Evolutionary conservation across 2,888 invertebrate genomes (phyloP).

Genomic region (Athetis lepigone): DNA sequence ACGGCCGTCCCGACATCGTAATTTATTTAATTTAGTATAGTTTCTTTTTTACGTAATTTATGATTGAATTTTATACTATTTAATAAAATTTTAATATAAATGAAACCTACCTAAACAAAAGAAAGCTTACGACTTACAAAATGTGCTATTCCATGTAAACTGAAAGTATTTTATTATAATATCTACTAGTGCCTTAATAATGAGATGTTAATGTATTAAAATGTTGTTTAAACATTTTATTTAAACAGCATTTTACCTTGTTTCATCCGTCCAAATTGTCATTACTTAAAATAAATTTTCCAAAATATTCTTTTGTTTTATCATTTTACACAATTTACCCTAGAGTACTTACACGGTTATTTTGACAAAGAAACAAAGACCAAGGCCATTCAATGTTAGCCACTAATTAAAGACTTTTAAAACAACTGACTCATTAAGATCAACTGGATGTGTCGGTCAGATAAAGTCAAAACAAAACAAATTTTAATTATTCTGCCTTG

Average conservation of each 20-base stretch:
- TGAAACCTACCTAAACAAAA: slow-evolving; percentile 75
- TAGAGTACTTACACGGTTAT: neutral
- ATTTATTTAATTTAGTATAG: slow-evolving; percentile 89
- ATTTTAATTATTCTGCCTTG: slow-evolving; percentile 35
- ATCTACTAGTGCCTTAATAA: slow-evolving; percentile 82
- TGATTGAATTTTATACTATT: slow-evolving; percentile 85
- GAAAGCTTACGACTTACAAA: slow-evolving; percentile 79
- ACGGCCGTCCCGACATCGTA: slow-evolving; percentile 91
- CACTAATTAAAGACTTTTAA: slow-evolving; percentile 38
- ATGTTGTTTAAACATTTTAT: slow-evolving; percentile 69
- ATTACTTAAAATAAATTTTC: slow-evolving; percentile 84
- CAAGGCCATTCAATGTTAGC: slow-evolving; percentile 37
- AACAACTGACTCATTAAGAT: slow-evolving; percentile 34
- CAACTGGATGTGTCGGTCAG: slow-evolving; percentile 29
- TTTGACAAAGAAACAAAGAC: slow-evolving; percentile 25
- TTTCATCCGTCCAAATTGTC: slow-evolving; percentile 84
- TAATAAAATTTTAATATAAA: slow-evolving; percentile 85
- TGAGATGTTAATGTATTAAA: slow-evolving; percentile 72
- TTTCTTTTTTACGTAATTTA: slow-evolving; percentile 87
- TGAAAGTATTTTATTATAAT: slow-evolving; percentile 78
- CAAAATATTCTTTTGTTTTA: slow-evolving; percentile 68
- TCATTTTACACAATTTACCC: slow-evolving; percentile 42
- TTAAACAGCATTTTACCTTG: slow-evolving; percentile 66
- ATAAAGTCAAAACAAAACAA: slow-evolving; percentile 40
- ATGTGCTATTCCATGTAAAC: slow-evolving; percentile 80